A percentile compares a stretch with the other conserved stretches of the same genome.
Conservation (phyloP, 2,797 vertebrate genomes). For the Emydoidea blandingii region DNA sequence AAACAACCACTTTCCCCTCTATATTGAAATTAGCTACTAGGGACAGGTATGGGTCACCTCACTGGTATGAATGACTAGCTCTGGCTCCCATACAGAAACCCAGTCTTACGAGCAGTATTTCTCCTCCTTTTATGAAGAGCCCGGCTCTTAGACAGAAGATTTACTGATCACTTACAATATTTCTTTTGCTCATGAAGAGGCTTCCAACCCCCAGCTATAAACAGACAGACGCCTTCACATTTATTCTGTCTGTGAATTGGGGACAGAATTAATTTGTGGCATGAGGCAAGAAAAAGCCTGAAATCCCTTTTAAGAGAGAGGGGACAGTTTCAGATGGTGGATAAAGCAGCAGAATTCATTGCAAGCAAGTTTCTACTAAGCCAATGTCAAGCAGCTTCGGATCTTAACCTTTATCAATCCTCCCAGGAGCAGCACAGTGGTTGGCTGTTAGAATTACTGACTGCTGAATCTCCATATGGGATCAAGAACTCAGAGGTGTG, state of each 20-base stretch:
- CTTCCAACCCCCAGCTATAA: constrained; percentile 41
- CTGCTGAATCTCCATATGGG: constrained; percentile 6
- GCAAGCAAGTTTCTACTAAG: constrained; percentile 55
- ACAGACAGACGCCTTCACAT: constrained; percentile 41
- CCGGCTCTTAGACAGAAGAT: neutral
- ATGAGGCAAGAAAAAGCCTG: constrained; percentile 51
- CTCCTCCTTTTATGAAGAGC: neutral
- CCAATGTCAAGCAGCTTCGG: constrained; percentile 56
- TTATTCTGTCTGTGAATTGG: constrained; percentile 53
- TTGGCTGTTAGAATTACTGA: constrained; percentile 27
- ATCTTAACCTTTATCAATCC: constrained; percentile 41
- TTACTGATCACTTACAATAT: neutral
- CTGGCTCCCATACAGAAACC: constrained; percentile 28
- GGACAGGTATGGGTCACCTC: neutral
- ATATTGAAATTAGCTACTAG: constrained; percentile 12
- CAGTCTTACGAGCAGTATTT: neutral
- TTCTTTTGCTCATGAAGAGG: constrained; percentile 16
- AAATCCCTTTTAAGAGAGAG: constrained; percentile 64
- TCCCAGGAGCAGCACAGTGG: constrained; percentile 27
- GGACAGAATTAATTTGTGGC: constrained; percentile 51
- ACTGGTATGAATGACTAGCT: neutral
- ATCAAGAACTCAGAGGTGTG: neutral
- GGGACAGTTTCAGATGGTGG: constrained; percentile 60
- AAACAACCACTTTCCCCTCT: neutral
- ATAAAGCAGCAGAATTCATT: constrained; percentile 57